Base-by-base conservation (phyloP, 2,888 invertebrate species). In the Stenodera caucasica region DNA sequence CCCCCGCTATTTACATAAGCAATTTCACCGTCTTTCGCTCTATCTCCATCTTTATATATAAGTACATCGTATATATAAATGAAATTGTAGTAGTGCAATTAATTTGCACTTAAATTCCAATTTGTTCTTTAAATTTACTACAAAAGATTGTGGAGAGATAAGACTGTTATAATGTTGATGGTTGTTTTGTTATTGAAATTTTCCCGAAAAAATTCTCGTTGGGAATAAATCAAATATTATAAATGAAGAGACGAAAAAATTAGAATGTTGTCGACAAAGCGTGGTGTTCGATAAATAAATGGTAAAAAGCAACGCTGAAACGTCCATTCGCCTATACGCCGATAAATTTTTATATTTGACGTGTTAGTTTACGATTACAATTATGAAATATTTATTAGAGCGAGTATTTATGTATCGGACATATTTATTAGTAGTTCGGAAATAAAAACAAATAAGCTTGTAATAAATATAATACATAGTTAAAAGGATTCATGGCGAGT, bases 311-410 rank as follows among this genome's bases (percentile, higher is more conserved):
- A 60, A 67, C 66, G 70, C 66, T 66, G 70, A 70, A 69, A 67
- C 70, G 66, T 67, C 66, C 66, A 57, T 68, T 67, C 67, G 65
- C 65, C 66, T 63, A 61, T 64, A 65, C 63, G 67, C 69, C 68
- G 66, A 73, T 73, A 73, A 73, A 72, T 73, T 72, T 61, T 66
- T 65, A 51, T 54, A 59, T 67, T 70, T 70, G 73, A 73, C 73
- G 69, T 69, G 69, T 68, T 74, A 73, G 72, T 76, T 77, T 77
- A 76, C 75, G 76, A 75, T 75, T 69, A 75, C 74, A 73, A 76
- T 75, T 75, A 77, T 75, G 77, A 78, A 73, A 78, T 78, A 79
- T 79, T 79, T 79, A 78, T 79, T 78, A 71, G 76, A 72, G 68
- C 73, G 69, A 70, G 70, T 76, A 77, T 76, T 74, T 77, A 76